A percentile compares a stretch with the other conserved stretches of the same genome.
Conservation (phyloP, 2,797 vertebrate species). For the Pipistrellus kuhlii region DNA sequence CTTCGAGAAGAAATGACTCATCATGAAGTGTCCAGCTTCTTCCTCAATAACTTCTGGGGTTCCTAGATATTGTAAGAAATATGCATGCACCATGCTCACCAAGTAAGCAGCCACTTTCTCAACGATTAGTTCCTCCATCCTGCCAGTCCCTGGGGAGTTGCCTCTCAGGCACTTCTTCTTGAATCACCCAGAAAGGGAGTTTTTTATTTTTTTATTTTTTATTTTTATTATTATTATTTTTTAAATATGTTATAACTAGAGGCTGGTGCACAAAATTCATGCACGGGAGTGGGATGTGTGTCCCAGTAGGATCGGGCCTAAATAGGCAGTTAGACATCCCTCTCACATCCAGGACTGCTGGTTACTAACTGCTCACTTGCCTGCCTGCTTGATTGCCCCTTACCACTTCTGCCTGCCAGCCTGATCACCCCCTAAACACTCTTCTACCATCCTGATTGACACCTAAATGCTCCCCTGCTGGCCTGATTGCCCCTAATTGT, state of each 20-base stretch:
- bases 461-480: too few relatives aligned
- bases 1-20: conserved; percentile 18
- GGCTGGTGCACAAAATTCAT: too few relatives aligned
- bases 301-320: too few relatives aligned
- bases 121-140: background rate
- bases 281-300: too few relatives aligned
- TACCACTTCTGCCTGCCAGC: too few relatives aligned
- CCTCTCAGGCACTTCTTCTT: conserved; percentile 20
- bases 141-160: background rate
- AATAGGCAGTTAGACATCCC: too few relatives aligned
- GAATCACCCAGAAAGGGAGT: background rate
- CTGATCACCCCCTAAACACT: too few relatives aligned
- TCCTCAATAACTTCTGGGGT: background rate
- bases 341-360: too few relatives aligned
- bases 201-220: background rate
- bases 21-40: background rate
- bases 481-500: too few relatives aligned
- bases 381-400: too few relatives aligned
- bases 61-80: background rate
- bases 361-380: too few relatives aligned
- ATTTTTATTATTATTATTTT: background rate
- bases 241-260: background rate
- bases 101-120: background rate
- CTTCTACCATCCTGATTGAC: too few relatives aligned
- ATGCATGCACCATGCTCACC: background rate